phyloP scores from a whole-genome alignment of 2,797 vertebrate genomes.

The Parauchenoglanis punctatus region DNA sequence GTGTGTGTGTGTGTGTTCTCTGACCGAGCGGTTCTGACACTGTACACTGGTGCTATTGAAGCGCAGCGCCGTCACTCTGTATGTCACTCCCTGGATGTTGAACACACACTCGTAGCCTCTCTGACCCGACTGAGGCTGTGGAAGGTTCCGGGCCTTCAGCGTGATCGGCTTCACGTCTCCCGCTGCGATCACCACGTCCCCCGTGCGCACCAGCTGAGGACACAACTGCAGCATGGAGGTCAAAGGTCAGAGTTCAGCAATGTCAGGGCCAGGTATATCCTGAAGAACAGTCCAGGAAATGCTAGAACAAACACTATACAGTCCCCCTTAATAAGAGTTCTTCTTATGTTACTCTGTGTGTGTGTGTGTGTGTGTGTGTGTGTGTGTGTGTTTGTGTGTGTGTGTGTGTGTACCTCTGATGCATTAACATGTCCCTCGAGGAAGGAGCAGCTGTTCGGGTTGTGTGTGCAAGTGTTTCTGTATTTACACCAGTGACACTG shows the following conservation, averaged over 20 bases:
- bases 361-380: constrained; percentile 6
- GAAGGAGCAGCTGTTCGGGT: constrained; percentile 94
- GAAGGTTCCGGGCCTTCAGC: constrained; percentile 88
- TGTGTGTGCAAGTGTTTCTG: constrained; percentile 92
- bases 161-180: constrained; percentile 94
- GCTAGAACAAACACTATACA: background rate
- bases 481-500: constrained; percentile 98
- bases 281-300: background rate
- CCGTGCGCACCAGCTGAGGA: constrained; percentile 89
- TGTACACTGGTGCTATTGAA: constrained; percentile 99
- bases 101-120: constrained; percentile 93
- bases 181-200: constrained; percentile 90
- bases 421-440: constrained; percentile 92
- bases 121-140: constrained; percentile 94
- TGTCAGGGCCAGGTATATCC: background rate
- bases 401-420: constrained; percentile 78
- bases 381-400: constrained; percentile 9
- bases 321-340: background rate
- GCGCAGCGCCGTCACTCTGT: constrained; percentile 91
- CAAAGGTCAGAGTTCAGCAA: background rate
- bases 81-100: constrained; percentile 83
- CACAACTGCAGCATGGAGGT: constrained; percentile 78
- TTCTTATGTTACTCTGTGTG: background rate
- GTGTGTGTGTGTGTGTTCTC: constrained; percentile 47
- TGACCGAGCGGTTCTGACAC: constrained; percentile 97